A percentile compares a stretch with the other conserved stretches of the same genome.
Evolutionary conservation across 2,797 vertebrate species (phyloP).

Genomic region (Poeciliopsis turneri): DNA sequence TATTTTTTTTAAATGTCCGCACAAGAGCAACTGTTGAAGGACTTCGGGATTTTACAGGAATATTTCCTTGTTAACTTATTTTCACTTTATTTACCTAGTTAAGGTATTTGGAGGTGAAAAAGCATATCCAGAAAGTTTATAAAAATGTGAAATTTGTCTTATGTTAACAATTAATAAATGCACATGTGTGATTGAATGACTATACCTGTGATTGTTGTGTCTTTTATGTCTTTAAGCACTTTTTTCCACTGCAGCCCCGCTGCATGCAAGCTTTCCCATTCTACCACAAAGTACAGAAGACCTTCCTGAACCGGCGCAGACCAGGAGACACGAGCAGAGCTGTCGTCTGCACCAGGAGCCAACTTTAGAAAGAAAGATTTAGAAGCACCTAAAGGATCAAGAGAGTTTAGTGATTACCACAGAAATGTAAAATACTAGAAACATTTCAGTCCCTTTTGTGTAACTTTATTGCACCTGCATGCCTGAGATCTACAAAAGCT

Average conservation of each 20-base stretch:
- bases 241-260: slow-evolving; percentile 73
- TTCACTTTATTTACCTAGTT: background rate
- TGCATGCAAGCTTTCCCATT: slow-evolving; percentile 72
- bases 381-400: slow-evolving; percentile 61
- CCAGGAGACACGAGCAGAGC: slow-evolving; percentile 61
- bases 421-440: accelerated
- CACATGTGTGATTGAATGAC: background rate
- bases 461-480: slow-evolving; percentile 53
- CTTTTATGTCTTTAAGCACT: slow-evolving; percentile 52
- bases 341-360: slow-evolving; percentile 37
- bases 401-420: background rate
- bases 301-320: background rate
- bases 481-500: slow-evolving; percentile 67
- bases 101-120: background rate
- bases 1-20: background rate
- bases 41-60: background rate
- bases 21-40: background rate
- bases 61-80: background rate
- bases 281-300: slow-evolving; percentile 75
- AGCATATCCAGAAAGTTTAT: background rate
- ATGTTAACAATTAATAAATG: background rate
- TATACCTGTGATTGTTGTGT: slow-evolving; percentile 76
- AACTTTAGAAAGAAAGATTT: slow-evolving; percentile 50
- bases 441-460: background rate
- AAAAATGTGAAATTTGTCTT: background rate